Evolutionary conservation across 1,140 invertebrate species (phyloP).

Genomic region (Leptonema lineaticorne): DNA sequence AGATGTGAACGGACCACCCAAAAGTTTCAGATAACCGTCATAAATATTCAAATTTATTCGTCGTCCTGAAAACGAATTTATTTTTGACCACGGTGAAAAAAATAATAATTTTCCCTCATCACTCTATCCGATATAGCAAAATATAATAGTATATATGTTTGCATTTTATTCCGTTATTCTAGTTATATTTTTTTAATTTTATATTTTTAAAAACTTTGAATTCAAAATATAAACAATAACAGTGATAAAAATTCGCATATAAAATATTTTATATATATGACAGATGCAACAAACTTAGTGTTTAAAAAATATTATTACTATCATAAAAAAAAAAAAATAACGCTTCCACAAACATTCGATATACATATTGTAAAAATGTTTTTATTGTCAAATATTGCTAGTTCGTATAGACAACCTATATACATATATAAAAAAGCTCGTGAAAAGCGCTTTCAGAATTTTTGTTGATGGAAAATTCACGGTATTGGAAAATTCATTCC

Average conservation of each 20-base stretch:
- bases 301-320: too few species aligned
- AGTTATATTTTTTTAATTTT: too few species aligned
- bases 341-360: too few species aligned
- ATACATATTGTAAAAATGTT: constrained; percentile 2
- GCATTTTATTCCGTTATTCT: too few species aligned
- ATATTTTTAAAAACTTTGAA: too few species aligned
- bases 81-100: not conserved
- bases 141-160: not conserved
- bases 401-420: too few species aligned
- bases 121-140: not conserved
- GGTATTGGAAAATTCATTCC: constrained; percentile 13
- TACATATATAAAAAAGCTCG: not conserved
- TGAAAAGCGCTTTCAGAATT: constrained; percentile 5
- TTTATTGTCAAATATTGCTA: constrained; percentile 12
- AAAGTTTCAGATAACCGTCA: constrained; percentile 16
- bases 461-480: constrained; percentile 17
- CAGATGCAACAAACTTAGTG: too few species aligned
- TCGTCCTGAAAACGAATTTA: not conserved
- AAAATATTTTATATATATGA: too few species aligned
- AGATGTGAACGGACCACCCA: constrained; percentile 13
- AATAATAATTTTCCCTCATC: not conserved
- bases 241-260: too few species aligned
- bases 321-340: too few species aligned
- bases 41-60: constrained; percentile 24
- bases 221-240: too few species aligned